Evolutionary conservation across 2,888 invertebrate species (phyloP), one percentile per base, ranked within the genome.

Genomic region (Portevinia maculata): DNA sequence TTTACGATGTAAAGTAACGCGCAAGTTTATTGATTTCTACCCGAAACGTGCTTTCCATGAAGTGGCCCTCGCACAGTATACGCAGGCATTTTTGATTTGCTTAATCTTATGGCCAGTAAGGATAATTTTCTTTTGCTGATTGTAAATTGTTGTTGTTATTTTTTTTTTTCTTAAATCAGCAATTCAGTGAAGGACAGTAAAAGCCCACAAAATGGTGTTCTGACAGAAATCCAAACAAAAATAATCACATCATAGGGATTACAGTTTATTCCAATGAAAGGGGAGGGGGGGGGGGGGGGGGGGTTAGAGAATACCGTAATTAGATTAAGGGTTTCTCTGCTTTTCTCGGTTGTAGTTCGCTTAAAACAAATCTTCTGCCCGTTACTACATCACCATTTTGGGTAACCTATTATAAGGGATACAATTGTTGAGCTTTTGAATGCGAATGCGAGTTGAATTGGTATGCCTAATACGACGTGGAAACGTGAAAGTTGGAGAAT

Each of bases 171-270:
- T 34, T 34, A 15, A 70, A 48, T 70, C 41, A 62, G 37, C 46
- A 73, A 62, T 44, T 62, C 39, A 39, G 15, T 55, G 11, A 15
- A 46, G 2, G 24, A n/a, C 3, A 4, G 15, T 11, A 34, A 39
- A 24, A 28, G 11, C 50, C 34, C n/a, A 52, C 19, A 21, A 28
- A 39, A 5, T 48, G 17, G 15, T 24, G 8, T 9, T 28, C 15
- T 0, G 5, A 7, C 19, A 32, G 19, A 44, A 53, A 53, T 39
- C 24, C 39, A 28, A 48, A 37, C 52, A 39, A 21, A 57, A 30
- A 19, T 69, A 69, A 69, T 69, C 55, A 17, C 44, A 69, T 69
- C 69, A 15, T 48, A 34, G 57, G 57, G 69, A 69, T 69, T 69
- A 57, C 32, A 13, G 15, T 32, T 53, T 8, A 21, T 67, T 17